Evolutionary conservation across 2,888 invertebrate genomes (phyloP).

Genomic region (Agrotis ipsilon): DNA sequence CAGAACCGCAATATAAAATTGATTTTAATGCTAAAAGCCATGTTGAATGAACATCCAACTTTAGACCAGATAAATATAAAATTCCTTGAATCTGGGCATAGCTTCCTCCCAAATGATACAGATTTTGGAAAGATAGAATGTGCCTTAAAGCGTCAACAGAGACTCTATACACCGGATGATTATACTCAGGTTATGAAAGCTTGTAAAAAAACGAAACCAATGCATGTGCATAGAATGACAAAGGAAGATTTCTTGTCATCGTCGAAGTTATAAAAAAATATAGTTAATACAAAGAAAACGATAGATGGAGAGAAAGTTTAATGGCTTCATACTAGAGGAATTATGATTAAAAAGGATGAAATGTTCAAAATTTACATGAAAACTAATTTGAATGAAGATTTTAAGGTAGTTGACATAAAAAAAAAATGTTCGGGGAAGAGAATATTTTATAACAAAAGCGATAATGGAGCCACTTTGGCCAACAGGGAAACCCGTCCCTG

Average conservation of each 20-base stretch:
- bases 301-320: slow-evolving; percentile 3
- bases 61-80: not conserved
- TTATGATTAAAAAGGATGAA: not conserved
- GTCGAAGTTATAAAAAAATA: not conserved
- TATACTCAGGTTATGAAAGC: not conserved
- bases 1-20: slow-evolving; percentile 1
- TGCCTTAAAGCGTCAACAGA: slow-evolving; percentile 1
- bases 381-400: slow-evolving; percentile 8
- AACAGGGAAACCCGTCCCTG: slow-evolving; percentile 1
- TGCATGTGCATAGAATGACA: not conserved
- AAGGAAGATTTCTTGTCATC: slow-evolving; percentile 1
- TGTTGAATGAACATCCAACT: slow-evolving; percentile 2
- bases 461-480: slow-evolving; percentile 3
- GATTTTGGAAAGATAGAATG: slow-evolving; percentile 1
- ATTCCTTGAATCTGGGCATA: slow-evolving; percentile 3
- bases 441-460: not conserved
- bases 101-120: slow-evolving; percentile 1
- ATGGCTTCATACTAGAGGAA: not conserved
- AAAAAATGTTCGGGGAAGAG: not conserved
- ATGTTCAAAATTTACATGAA: slow-evolving; percentile 1
- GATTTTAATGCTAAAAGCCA: not conserved
- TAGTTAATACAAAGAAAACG: no score
- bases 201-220: slow-evolving; percentile 1
- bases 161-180: not conserved
- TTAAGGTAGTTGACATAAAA: no score